Evolutionary conservation across 35 echinoderm and acorn worm species (phyloP).

Genomic region (Ptychodera flava): DNA sequence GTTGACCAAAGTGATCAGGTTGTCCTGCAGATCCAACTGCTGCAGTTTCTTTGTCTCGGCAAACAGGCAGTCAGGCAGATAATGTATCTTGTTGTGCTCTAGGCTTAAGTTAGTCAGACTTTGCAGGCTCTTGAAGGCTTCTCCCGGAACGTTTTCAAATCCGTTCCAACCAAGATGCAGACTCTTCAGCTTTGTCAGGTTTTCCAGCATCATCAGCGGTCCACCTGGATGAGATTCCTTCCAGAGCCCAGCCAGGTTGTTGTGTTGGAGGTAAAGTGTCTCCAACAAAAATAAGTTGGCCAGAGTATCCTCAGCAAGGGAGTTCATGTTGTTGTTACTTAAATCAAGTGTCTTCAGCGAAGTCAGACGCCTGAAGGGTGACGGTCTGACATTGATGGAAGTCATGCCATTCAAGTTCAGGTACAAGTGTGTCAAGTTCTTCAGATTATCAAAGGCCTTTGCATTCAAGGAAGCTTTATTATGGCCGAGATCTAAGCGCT

Average conservation of each 20-base stretch:
- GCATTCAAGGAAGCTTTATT: constrained; percentile 5
- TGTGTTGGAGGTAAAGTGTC: constrained; percentile 74
- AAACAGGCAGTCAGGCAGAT: background rate
- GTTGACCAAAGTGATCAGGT: constrained; percentile 3
- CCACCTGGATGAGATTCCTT: constrained; percentile 10
- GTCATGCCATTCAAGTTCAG: constrained; percentile 41
- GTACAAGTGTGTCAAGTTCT: constrained; percentile 41
- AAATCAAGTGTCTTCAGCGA: constrained; percentile 44
- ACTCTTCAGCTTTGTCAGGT: constrained; percentile 28
- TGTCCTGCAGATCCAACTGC: constrained; percentile 2
- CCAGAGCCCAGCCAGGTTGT: constrained; percentile 60
- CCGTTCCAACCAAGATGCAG: constrained; percentile 39
- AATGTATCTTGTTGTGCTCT: background rate
- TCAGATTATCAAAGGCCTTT: constrained; percentile 39
- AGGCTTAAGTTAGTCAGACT: background rate
- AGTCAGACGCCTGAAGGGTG: constrained; percentile 45
- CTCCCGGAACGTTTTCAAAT: background rate
- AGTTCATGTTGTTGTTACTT: constrained; percentile 77
- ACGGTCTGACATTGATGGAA: constrained; percentile 29
- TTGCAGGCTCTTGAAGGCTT: background rate
- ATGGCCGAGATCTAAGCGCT: constrained; percentile 50
- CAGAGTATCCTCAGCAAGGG: constrained; percentile 34
- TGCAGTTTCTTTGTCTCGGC: background rate
- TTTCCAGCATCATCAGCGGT: constrained; percentile 16
- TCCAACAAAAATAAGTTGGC: constrained; percentile 25